Evolutionary conservation across 2,888 invertebrate genomes (phyloP), one percentile per base, ranked within the genome.

Genomic region (Thelaira solivaga): DNA sequence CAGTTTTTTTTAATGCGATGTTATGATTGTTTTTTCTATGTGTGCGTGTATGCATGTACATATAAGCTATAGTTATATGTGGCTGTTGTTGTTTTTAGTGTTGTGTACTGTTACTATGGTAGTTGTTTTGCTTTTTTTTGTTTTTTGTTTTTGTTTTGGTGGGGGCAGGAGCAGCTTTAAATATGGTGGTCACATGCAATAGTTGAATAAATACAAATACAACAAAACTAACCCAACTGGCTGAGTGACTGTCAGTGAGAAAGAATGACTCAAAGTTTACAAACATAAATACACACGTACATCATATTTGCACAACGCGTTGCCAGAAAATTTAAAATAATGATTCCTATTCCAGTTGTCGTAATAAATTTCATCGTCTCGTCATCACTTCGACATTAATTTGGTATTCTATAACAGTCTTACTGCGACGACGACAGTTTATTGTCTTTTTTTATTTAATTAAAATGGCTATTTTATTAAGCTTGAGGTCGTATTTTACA

Each of bases 141-240:
- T 24, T 41, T 26, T 1, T 26, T 43, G 5, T 26, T 26, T 55
- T 18, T 16, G 3, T 34, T 26, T 55, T 29, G 22, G 57, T 68
- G 67, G 55, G 67, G 45, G 36, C 67, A 68, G 43, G 34, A 43
- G 22, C 29, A 59, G 51, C 22, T 51, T 26, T 49, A 18, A 65
- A 57, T 47, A 57, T 29, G 64, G 39, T 73, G 73, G 73, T 41
- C 73, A 73, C 64, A 73, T 73, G 57, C 64, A 41, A 64, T 55
- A 73, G 55, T 64, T 72, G 69, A 71, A 43, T 64, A 29, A 45
- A 43, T n/a, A 34, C 34, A n/a, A 34, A n/a, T 59, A 31, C 16
- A 61, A 49, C 20, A 29, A 24, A 43, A 31, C 34, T 20, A 53
- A 64, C n/a, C 26, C 29, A 49, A 59, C 39, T 45, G 53, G 22